Conservation (phyloP, 2,888 invertebrate species). For the Crioceris asparagi region DNA sequence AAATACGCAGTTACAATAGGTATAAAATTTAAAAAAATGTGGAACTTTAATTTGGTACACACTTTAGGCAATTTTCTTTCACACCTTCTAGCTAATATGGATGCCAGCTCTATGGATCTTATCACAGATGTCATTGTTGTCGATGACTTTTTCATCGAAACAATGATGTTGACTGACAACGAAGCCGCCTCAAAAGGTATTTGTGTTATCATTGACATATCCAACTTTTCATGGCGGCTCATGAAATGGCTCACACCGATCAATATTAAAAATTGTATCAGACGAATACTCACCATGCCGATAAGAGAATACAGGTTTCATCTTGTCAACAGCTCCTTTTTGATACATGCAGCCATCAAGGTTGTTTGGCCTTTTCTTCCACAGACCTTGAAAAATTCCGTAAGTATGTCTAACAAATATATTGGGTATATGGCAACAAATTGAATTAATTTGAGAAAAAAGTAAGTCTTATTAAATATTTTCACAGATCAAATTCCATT, state of each 20-base stretch:
- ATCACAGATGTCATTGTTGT: slow-evolving; percentile 28
- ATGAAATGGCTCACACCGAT: slow-evolving; percentile 32
- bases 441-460: neutral
- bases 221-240: slow-evolving; percentile 25
- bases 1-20: no score
- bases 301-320: slow-evolving; percentile 30
- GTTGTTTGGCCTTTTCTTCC: slow-evolving; percentile 33
- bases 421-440: neutral
- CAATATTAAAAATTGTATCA: slow-evolving; percentile 24
- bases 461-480: neutral
- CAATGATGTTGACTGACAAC: slow-evolving; percentile 26
- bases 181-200: slow-evolving; percentile 31
- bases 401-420: slow-evolving; percentile 10
- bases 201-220: slow-evolving; percentile 33
- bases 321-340: slow-evolving; percentile 29
- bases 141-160: slow-evolving; percentile 35
- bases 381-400: slow-evolving; percentile 23
- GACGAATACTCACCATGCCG: slow-evolving; percentile 26
- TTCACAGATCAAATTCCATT: slow-evolving; percentile 43
- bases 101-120: slow-evolving; percentile 24
- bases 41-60: no score
- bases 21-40: no score
- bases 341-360: slow-evolving; percentile 28
- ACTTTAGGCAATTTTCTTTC: neutral
- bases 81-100: slow-evolving; percentile 22